These are phyloP conservation scores for Acanthoscelides obtectus DNA, from an alignment of 2,888 invertebrate species.

Conservation along the genomic window DNA sequence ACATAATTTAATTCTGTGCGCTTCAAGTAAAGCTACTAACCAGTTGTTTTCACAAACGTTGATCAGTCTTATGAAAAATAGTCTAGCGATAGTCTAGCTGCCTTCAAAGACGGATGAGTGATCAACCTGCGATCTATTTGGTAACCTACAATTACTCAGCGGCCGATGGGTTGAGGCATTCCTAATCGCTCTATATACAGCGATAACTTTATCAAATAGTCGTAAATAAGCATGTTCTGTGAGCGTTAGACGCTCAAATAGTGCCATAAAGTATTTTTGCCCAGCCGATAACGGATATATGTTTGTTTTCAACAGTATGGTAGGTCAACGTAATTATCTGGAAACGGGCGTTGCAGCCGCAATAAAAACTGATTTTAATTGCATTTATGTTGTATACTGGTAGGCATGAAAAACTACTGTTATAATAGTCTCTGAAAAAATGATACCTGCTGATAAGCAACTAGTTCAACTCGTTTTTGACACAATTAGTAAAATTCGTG, in stretches of 20 bases:
- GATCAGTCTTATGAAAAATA: no score
- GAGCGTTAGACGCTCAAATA: background rate
- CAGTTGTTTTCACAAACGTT: no score
- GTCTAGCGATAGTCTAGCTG: no score
- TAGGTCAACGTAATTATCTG: background rate
- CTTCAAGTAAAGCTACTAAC: no score
- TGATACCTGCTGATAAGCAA: background rate
- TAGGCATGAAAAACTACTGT: background rate
- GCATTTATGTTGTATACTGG: background rate
- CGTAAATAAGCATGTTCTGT: background rate
- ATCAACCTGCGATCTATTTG: no score
- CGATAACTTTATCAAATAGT: background rate
- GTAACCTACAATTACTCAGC: no score
- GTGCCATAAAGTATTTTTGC: background rate
- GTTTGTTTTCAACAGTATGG: background rate
- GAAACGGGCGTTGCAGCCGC: background rate
- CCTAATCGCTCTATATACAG: background rate
- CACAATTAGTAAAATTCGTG: background rate
- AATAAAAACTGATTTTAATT: background rate
- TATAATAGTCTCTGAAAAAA: background rate
- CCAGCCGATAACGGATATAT: background rate
- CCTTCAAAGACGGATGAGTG: no score
- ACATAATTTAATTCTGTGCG: no score
- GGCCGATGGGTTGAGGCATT: no score
- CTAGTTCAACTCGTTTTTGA: background rate